phyloP scores from a whole-genome alignment of 2,113 vertebrate genomes.

The Lagopus muta region DNA sequence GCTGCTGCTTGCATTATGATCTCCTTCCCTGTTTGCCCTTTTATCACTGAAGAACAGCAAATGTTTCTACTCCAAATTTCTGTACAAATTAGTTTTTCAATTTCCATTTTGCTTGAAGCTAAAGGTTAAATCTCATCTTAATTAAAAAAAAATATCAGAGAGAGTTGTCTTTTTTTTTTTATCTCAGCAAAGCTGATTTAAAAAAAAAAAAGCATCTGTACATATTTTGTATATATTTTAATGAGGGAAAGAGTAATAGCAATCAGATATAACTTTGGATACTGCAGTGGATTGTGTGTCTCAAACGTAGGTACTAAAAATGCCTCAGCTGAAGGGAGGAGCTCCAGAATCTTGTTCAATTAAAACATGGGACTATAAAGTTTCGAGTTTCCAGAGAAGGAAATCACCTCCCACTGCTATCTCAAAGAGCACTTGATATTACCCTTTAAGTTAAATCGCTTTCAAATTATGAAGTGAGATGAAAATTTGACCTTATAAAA shows the following conservation, averaged over 20 bases:
- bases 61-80: neutral
- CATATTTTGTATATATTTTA: neutral
- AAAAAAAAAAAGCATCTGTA: neutral
- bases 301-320: neutral
- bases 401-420: conserved; percentile 8
- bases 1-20: neutral
- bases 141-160: neutral
- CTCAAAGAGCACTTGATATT: neutral
- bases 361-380: neutral
- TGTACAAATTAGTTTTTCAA: neutral
- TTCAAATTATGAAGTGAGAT: neutral
- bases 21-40: neutral
- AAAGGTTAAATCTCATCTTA: neutral
- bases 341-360: neutral
- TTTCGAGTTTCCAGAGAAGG: neutral
- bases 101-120: neutral
- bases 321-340: neutral
- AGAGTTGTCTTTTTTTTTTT: neutral
- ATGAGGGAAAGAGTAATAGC: neutral
- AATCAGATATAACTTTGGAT: neutral
- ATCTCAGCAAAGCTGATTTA: neutral
- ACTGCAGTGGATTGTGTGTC: neutral
- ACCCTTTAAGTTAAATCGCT: neutral
- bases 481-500: neutral
- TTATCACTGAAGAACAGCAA: neutral